phyloP scores from a whole-genome alignment of 1,140 invertebrate species.

The Cherax destructor region DNA sequence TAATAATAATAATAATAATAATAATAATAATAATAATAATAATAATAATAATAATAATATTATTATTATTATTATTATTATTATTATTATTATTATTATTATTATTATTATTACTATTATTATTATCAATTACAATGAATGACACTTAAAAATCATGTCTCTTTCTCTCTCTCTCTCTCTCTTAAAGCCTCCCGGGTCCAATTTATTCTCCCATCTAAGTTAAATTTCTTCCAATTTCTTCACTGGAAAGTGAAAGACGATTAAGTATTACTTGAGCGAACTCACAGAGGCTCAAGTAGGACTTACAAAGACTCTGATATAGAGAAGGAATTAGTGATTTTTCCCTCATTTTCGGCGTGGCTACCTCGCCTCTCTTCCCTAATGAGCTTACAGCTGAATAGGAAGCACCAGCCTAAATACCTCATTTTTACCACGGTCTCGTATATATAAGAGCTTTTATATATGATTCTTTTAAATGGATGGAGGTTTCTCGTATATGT shows the following conservation, averaged over 20 bases:
- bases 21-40: no score
- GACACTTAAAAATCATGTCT: no score
- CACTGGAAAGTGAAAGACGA: not conserved
- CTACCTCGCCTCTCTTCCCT: not conserved
- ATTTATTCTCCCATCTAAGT: not conserved
- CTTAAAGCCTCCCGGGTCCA: not conserved
- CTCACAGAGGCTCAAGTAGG: not conserved
- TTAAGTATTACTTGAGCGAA: conserved; percentile 5
- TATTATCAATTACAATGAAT: no score
- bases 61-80: no score
- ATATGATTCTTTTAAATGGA: no score
- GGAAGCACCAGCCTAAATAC: not conserved
- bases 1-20: no score
- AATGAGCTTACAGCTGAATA: not conserved
- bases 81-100: no score
- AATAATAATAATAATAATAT: no score
- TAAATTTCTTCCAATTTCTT: not conserved
- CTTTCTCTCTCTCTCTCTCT: not conserved
- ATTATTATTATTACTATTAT: no score
- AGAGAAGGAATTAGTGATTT: not conserved
- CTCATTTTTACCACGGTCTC: not conserved
- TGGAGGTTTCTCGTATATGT: no score
- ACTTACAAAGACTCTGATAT: not conserved
- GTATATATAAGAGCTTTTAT: no score
- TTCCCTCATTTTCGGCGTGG: not conserved